Evolutionary conservation across 1,140 invertebrate genomes (phyloP), one percentile per base, ranked within the genome.

Genomic region (Euwallacea similis): DNA sequence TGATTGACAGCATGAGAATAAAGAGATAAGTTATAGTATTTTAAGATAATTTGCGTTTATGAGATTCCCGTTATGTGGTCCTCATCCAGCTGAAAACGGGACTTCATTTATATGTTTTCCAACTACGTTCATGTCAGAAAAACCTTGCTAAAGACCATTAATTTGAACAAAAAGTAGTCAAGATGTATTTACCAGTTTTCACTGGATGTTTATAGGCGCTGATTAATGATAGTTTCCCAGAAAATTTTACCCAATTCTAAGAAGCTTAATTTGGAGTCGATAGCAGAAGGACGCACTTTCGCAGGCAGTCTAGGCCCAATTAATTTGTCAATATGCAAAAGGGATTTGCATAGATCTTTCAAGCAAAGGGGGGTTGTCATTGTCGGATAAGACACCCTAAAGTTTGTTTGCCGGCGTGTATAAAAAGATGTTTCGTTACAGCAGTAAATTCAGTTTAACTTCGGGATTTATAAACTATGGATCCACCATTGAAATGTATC

Each of bases 281-380:
- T 33, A 33, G 21, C 21, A 33, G 4, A 33, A 33, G 21, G 4
- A 4, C 21, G 21, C 21, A 33, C 21, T 33, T 33, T 4, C 4
- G 1, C 4, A 33, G 21, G 21, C 21, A 33, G 55, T 58, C 55
- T 33, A 15, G 7, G 55, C 21, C 21, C 21, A 15, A 33, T 58
- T 58, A 58, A 58, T 58, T 33, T 16, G 55, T 33, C 55, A 9
- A 6, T 58, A 58, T 58, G n/a, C 55, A 58, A 58, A 58, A 7
- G 9, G 55, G 55, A 33, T 10, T 58, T 58, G 21, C n/a, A 15
- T 13, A 33, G 13, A 58, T 58, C 7, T 58, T 58, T 58, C 55
- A 58, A 15, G 15, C 55, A 15, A 10, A 13, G 15, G 55, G 55
- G 55, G 55, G 55, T 58, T 58, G 55, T 58, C 21, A 58, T 58